Percentiles rank a stretch among this genome's conserved stretches.
phyloP scores from a whole-genome alignment of 2,113 vertebrate genomes.

The Bufo gargarizans region DNA sequence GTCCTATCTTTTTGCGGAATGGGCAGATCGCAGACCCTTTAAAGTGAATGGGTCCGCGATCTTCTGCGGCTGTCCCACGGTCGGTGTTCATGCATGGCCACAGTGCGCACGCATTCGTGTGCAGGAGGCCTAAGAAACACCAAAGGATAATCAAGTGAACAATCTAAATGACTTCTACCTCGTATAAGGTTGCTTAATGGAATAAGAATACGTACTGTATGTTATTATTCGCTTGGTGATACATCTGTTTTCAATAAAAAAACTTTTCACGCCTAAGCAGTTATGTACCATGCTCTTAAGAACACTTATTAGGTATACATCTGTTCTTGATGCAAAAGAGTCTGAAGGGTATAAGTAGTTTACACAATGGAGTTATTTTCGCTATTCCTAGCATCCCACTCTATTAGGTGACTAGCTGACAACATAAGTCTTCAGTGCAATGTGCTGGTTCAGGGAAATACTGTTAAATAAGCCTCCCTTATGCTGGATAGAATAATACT shows the following conservation, averaged over 20 bases:
- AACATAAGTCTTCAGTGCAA: not conserved
- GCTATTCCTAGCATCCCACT: not conserved
- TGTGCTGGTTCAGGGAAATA: not conserved
- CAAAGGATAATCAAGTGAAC: not conserved
- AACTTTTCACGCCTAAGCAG: slow-evolving; percentile 24
- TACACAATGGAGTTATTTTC: no score
- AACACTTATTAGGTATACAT: slow-evolving; percentile 1
- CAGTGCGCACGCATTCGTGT: no score
- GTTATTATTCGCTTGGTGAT: slow-evolving; percentile 15
- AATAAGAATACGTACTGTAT: not conserved
- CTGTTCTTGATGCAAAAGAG: slow-evolving; percentile 3
- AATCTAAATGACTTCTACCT: not conserved
- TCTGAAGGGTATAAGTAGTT: not conserved
- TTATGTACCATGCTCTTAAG: slow-evolving; percentile 29
- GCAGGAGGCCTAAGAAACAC: not conserved
- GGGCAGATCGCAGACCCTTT: no score
- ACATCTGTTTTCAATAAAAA: slow-evolving; percentile 36
- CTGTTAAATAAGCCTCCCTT: not conserved
- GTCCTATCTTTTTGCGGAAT: no score
- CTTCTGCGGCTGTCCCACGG: no score
- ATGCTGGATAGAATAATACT: not conserved
- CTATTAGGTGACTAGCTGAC: not conserved
- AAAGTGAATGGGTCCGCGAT: no score
- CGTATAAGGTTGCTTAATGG: not conserved
- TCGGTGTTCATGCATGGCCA: no score